A percentile compares a stretch with the other conserved stretches of the same genome.
phyloP scores from a whole-genome alignment of 2,113 vertebrate genomes.

The Pollachius pollachius region DNA sequence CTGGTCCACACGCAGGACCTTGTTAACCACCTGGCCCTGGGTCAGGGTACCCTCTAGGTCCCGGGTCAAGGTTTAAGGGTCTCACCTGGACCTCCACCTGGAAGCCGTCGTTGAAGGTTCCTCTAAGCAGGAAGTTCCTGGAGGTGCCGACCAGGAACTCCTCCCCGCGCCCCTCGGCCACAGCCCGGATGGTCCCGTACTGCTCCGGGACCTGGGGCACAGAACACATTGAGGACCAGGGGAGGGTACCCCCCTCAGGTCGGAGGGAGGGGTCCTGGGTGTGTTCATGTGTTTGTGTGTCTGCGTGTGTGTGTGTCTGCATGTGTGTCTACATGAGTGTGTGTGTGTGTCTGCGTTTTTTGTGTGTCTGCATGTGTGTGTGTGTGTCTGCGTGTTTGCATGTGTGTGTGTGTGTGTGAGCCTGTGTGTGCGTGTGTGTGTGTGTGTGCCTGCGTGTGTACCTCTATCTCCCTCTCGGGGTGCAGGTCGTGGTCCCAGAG shows the following conservation, averaged over 20 bases:
- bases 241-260: too few relatives aligned
- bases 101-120: constrained; percentile 93
- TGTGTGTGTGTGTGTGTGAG: constrained; percentile 2
- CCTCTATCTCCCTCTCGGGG: constrained; percentile 93
- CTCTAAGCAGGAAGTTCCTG: constrained; percentile 91
- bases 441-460: constrained; percentile 40
- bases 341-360: not conserved
- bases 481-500: constrained; percentile 93
- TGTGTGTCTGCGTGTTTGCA: not conserved
- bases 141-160: constrained; percentile 95
- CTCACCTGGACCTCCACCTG: constrained; percentile 91
- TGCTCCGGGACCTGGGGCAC: constrained; percentile 88
- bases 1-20: not conserved
- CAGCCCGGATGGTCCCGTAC: constrained; percentile 91
- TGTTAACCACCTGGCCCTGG: not conserved
- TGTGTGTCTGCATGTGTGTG: not conserved
- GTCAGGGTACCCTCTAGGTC: not conserved
- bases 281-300: not conserved
- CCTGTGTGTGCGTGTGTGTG: not conserved
- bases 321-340: not conserved
- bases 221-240: not conserved
- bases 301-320: not conserved
- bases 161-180: constrained; percentile 91
- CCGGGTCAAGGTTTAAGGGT: not conserved
- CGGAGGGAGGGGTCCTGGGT: not conserved